Evolutionary conservation across 1,140 invertebrate genomes (phyloP).

Genomic region (Tribolium madens): DNA sequence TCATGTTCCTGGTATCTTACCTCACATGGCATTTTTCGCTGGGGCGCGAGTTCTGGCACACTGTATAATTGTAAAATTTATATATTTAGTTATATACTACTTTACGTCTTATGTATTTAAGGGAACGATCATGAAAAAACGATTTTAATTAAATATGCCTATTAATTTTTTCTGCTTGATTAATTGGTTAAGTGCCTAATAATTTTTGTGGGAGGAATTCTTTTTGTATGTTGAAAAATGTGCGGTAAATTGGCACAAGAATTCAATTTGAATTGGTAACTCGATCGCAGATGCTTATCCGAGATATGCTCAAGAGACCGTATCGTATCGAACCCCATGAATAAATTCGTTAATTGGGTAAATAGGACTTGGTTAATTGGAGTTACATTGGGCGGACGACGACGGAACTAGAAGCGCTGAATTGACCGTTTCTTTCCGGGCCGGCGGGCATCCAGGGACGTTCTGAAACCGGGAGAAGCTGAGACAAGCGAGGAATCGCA

Average conservation of each 20-base stretch:
- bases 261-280: constrained; percentile 21
- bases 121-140: too few species aligned
- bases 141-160: too few species aligned
- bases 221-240: neutral
- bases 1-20: too few species aligned
- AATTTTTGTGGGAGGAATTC: neutral
- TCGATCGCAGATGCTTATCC: neutral
- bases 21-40: too few species aligned
- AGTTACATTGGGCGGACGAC: neutral
- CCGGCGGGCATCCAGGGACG: constrained; percentile 25
- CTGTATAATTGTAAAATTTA: too few species aligned
- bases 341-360: constrained; percentile 38
- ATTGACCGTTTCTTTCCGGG: constrained; percentile 33
- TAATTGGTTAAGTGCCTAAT: neutral
- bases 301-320: constrained; percentile 3
- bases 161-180: too few species aligned
- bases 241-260: neutral
- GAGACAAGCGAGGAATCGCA: constrained; percentile 42
- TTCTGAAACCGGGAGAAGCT: constrained; percentile 24
- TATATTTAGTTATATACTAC: too few species aligned
- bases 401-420: constrained; percentile 29
- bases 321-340: constrained; percentile 10
- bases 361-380: constrained; percentile 34
- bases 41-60: too few species aligned
- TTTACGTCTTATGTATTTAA: too few species aligned